These are phyloP conservation scores for Pangasius mekongensis DNA, from an alignment of 2,797 vertebrate species.

Conservation along the genomic window DNA sequence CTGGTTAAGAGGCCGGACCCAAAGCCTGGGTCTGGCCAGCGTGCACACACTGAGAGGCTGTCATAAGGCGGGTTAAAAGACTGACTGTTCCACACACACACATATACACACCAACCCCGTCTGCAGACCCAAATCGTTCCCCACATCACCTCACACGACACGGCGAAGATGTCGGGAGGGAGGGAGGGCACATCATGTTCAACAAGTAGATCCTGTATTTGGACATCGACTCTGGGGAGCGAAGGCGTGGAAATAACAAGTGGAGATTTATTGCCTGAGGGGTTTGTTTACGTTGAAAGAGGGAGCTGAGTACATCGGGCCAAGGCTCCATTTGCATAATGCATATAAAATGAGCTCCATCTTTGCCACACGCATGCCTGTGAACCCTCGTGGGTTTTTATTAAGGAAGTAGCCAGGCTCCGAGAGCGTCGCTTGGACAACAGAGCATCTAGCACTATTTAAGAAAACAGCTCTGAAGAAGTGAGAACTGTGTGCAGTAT, in stretches of 20 bases:
- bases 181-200: slow-evolving; percentile 39
- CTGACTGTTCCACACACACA: slow-evolving; percentile 68
- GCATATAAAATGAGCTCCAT: slow-evolving; percentile 58
- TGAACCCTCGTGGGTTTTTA: slow-evolving; percentile 43
- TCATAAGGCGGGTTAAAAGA: slow-evolving; percentile 72
- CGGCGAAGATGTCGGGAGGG: slow-evolving; percentile 48
- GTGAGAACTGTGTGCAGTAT: too few species aligned
- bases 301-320: slow-evolving; percentile 25
- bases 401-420: slow-evolving; percentile 35
- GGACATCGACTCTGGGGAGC: slow-evolving; percentile 56
- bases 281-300: slow-evolving; percentile 60
- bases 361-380: slow-evolving; percentile 58
- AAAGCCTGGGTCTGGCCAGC: slow-evolving; percentile 57
- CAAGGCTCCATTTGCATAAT: slow-evolving; percentile 61
- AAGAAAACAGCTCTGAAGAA: neutral
- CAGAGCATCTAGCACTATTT: neutral
- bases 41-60: slow-evolving; percentile 75
- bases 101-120: slow-evolving; percentile 46
- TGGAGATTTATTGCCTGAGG: slow-evolving; percentile 62
- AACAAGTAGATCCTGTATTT: slow-evolving; percentile 65
- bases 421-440: neutral
- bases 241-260: slow-evolving; percentile 63
- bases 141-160: slow-evolving; percentile 51
- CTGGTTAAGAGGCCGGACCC: slow-evolving; percentile 64
- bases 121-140: slow-evolving; percentile 23